Percentiles rank a stretch among this genome's conserved stretches.
Evolutionary conservation across 2,797 vertebrate genomes (phyloP).

Genomic region (Anabacerthia variegaticeps): DNA sequence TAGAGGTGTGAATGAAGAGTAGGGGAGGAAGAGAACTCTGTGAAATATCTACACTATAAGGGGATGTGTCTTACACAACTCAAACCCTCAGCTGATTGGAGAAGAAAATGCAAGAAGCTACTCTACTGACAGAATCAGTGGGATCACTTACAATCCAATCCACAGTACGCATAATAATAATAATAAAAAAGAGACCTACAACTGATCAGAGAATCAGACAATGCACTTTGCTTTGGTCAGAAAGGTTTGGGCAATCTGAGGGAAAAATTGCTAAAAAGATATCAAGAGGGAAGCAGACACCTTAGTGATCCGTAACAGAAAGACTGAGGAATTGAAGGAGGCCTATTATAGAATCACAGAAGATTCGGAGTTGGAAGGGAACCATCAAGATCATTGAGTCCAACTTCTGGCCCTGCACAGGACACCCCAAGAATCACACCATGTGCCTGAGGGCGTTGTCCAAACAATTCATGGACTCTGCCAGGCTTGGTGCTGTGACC

Average conservation of each 20-base stretch:
- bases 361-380: neutral
- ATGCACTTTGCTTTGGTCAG: neutral
- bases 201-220: neutral
- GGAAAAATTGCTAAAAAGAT: neutral
- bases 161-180: neutral
- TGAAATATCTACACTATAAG: neutral
- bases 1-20: neutral
- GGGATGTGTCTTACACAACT: neutral
- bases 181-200: neutral
- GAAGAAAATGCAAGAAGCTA: neutral
- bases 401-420: neutral
- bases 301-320: neutral
- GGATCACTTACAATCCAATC: neutral
- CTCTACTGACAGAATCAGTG: neutral
- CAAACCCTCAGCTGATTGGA: neutral
- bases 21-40: neutral
- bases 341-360: neutral
- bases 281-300: neutral
- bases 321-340: neutral
- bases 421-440: neutral
- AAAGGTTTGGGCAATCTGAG: neutral
- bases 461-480: fast-evolving
- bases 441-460: fast-evolving
- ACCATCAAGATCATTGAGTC: fast-evolving
- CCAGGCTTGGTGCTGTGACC: neutral